phyloP scores from a whole-genome alignment of 2,113 vertebrate species.

The Dermatemys mawii region DNA sequence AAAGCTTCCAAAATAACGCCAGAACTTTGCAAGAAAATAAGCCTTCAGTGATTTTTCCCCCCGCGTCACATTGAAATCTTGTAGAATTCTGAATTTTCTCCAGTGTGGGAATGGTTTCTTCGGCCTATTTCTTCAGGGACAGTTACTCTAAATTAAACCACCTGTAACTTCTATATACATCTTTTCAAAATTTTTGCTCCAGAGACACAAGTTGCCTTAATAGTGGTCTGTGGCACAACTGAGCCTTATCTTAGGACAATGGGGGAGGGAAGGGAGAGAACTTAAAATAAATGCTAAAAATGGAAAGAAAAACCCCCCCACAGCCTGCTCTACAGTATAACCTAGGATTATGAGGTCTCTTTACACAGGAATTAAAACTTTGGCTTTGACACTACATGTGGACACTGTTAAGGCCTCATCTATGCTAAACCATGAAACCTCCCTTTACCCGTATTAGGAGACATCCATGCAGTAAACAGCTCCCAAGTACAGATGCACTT shows the following conservation, averaged over 20 bases:
- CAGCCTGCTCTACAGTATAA: background rate
- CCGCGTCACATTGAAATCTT: background rate
- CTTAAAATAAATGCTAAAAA: background rate
- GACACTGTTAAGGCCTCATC: background rate
- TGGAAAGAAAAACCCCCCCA: too few species aligned
- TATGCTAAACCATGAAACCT: background rate
- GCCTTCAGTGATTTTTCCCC: background rate
- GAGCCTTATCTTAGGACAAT: background rate
- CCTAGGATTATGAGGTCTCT: background rate
- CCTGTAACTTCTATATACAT: background rate
- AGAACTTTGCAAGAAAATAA: fast-evolving
- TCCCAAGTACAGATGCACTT: background rate
- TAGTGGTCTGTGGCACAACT: background rate
- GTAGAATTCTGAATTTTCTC: background rate
- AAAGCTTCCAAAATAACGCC: background rate
- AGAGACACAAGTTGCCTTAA: slow-evolving; percentile 57
- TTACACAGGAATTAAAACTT: background rate
- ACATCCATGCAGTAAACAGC: background rate
- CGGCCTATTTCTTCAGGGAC: slow-evolving; percentile 39
- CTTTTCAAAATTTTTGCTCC: background rate
- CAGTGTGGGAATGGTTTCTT: background rate
- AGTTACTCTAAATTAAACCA: background rate
- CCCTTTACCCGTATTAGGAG: background rate
- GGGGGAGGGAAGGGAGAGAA: background rate
- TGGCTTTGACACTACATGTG: background rate